Evolutionary conservation across 2,888 invertebrate genomes (phyloP), one percentile per base, ranked within the genome.

Genomic region (Chironomus tentans): DNA sequence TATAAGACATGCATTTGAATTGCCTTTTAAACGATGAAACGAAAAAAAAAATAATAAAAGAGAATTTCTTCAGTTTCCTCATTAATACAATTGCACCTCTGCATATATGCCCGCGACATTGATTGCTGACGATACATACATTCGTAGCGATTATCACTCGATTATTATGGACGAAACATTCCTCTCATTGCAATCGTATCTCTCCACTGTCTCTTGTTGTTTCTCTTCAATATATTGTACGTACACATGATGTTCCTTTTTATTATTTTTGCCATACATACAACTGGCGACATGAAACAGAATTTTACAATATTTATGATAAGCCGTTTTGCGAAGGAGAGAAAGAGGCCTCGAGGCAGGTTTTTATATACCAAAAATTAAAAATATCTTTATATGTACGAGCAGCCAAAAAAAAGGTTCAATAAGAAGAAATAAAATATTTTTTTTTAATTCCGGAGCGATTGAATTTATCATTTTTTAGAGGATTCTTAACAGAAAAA

Each of bases 141-240:
- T 70, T 70, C 70, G 46, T 68, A 22, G 71, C 71, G 71, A 71
- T 71, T 71, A 71, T 71, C 71, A 71, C 71, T 71, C 46, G 71
- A 71, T 71, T 46, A 71, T 71, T 71, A 71, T 71, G 71, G 71
- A 46, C 71, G 28, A 71, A 70, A 56, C 50, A 56, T 71, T 56
- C 71, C 46, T 18, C 46, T 56, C 71, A 71, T 71, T 56, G 71
- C 71, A 71, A 71, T 71, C 71, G 71, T 56, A 56, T 56, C 50
- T 56, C 56, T 28, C 28, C 5, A 28, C 28, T 28, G 28, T 28
- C 28, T 50, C 46, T 22, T 13, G n/a, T 18, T 22, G 65, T 38
- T 28, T 38, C 38, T 38, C 56, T 56, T 56, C n/a, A 56, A 56
- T 56, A 56, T 38, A 10, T 10, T 38, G 38, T 38, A 38, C 38